Base-by-base conservation (phyloP, 2,797 vertebrate species). In the Numenius phaeopus region DNA sequence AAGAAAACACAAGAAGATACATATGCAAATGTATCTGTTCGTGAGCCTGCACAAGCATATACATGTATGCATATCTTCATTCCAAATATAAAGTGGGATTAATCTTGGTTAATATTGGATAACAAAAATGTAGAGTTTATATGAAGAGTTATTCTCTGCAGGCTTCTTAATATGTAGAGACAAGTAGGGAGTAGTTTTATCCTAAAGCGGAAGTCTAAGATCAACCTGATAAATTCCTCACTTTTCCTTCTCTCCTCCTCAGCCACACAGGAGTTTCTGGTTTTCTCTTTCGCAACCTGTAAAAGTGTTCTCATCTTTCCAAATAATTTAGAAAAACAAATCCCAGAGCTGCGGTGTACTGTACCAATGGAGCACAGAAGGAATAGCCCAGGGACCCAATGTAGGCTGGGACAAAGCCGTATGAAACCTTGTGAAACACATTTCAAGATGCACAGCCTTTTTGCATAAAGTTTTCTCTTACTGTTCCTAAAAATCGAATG, bases 11-110 rank as follows among this genome's bases (percentile, higher is more conserved):
- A 46, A 21, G 17, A 80, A 80, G 65, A 32, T 61, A 9, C 8
- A 44, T 29, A n/a, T 22, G 39, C 9, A 85, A 54, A 62, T 32
- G 4, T 19, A 34, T n/a, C 22, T 72, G 4, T 22, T 26, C 5
- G 4, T 13, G 26, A 22, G 5, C 34, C 27, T 3, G 3, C 23
- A 58, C 7, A 81, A 55, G 55, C 6, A 3, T 4, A n/a, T 11
- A 12, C 4, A 5, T 0, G 0, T 44, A 11, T 42, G 22, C 1
- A 2, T 52, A 73, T 37, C 46, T 70, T 82, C 5, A 40, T 82
- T 84, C 29, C 18, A 62, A 70, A 72, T 66, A 49, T 14, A 46
- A 89, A 71, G 8, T 67, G 20, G 5, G 9, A 44, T 89, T 81
- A 73, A 70, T 77, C 27, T 77, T 34, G 18, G 30, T 44, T 90